Evolutionary conservation across 2,888 invertebrate genomes (phyloP).

Genomic region (Chymomyza amoena): DNA sequence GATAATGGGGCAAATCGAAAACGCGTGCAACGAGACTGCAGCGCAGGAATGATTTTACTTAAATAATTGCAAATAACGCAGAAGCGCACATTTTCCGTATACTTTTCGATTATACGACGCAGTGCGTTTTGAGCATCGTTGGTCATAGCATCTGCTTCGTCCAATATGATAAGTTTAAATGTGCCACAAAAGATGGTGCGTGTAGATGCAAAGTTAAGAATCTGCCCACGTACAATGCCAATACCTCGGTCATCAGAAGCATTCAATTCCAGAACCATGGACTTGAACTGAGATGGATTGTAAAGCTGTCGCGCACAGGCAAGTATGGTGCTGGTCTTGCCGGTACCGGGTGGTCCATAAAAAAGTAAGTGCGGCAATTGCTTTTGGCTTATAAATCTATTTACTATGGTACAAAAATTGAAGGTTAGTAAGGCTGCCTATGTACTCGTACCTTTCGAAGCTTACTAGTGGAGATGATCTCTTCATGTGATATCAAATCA

Average conservation of each 20-base stretch:
- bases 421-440: not conserved
- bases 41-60: conserved; percentile 98
- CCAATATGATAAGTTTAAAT: conserved; percentile 96
- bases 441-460: conserved; percentile 26
- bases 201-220: conserved; percentile 97
- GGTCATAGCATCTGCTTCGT: conserved; percentile 99
- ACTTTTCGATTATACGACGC: conserved; percentile 98
- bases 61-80: conserved; percentile 99
- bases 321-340: conserved; percentile 98
- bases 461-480: conserved; percentile 97
- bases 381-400: conserved; percentile 92
- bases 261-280: conserved; percentile 96
- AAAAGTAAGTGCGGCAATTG: conserved; percentile 97
- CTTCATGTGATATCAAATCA: conserved; percentile 97
- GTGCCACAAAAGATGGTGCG: conserved; percentile 95
- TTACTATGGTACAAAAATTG: conserved; percentile 81
- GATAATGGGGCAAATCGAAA: conserved; percentile 96
- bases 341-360: conserved; percentile 99
- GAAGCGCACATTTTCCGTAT: conserved; percentile 98
- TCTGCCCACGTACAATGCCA: conserved; percentile 94
- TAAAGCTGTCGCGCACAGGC: conserved; percentile 97
- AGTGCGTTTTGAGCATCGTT: conserved; percentile 99
- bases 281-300: conserved; percentile 91
- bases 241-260: conserved; percentile 99
- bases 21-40: conserved; percentile 98